Evolutionary conservation across 1,140 invertebrate species (phyloP), one percentile per base, ranked within the genome.

Genomic region (Phortica variegata): DNA sequence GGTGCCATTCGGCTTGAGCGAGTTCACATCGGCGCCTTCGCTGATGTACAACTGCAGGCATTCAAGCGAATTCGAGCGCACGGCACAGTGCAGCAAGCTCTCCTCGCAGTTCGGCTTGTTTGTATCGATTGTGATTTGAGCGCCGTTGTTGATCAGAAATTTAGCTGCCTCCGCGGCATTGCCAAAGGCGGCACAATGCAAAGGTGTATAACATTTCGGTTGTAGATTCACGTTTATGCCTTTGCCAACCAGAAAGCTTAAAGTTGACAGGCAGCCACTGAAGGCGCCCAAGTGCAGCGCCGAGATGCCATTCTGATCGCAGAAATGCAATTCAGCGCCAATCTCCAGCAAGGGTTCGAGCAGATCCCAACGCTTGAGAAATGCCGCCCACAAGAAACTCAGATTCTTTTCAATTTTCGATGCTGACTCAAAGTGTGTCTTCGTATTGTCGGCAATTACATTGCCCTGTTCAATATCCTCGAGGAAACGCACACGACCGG

Each of bases 151-250:
- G 36, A 90, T 78, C 21, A 91, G 79, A 49, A 88, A 79, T 72
- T 84, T 84, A 41, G 86, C 83, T 7, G 87, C 86, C 61, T 87
- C 85, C 5, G 82, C 78, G 31, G 87, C 85, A 65, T 90, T 87
- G 1, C 88, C 88, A 63, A 90, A 88, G 19, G 88, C 88, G 4
- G 89, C 88, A 61, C 87, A 90, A 75, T 91, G 89, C 47, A 90
- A 80, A 1, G 89, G 87, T 1, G 85, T 85, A 60, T 85, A 87
- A 52, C 81, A 84, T 73, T 85, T 85, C 46, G 82, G 80, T 52
- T 80, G 79, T 17, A 81, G 77, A 76, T 87, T 86, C 3, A 89
- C 80, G 63, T 85, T 84, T 36, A 83, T 82, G 2, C 86, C 86
- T 52, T 84, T 79, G 17, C 80, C 73, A 29, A 91, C 81, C 4